Evolutionary conservation across 2,888 invertebrate species (phyloP).

Genomic region (Caenorhabditis imperialis): DNA sequence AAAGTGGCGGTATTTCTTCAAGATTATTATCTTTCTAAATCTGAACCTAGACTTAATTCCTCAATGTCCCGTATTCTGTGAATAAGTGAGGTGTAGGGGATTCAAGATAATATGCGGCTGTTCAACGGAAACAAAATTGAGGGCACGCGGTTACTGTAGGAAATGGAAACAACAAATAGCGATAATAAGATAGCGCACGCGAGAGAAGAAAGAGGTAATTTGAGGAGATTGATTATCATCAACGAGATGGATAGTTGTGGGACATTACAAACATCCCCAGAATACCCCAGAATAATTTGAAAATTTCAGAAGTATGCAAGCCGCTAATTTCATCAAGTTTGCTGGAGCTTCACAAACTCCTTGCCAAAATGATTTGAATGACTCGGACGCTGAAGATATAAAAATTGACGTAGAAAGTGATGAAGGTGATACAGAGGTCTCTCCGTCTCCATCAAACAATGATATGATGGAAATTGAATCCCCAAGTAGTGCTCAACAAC

Average conservation of each 20-base stretch:
- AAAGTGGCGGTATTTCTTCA: constrained; percentile 17
- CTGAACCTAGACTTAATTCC: too few species aligned
- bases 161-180: constrained; percentile 38
- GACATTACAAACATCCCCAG: not conserved
- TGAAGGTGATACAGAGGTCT: constrained; percentile 30
- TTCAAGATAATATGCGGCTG: too few species aligned
- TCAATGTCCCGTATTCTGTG: too few species aligned
- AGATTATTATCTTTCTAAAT: constrained; percentile 11
- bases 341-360: not conserved
- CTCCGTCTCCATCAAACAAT: constrained; percentile 37
- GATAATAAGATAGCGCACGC: constrained; percentile 22
- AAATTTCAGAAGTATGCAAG: constrained; percentile 33
- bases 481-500: constrained; percentile 4
- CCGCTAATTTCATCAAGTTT: constrained; percentile 11
- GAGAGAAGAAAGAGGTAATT: constrained; percentile 26
- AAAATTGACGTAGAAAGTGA: constrained; percentile 47
- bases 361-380: not conserved
- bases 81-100: too few species aligned
- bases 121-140: constrained; percentile 16
- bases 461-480: constrained; percentile 40
- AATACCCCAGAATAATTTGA: not conserved
- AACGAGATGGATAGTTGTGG: not conserved
- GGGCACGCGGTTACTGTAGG: constrained; percentile 43
- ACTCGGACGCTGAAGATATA: constrained; percentile 24
- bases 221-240: constrained; percentile 22